phyloP scores from a whole-genome alignment of 2,888 invertebrate genomes.

The Scrobipalpa atriplicella region DNA sequence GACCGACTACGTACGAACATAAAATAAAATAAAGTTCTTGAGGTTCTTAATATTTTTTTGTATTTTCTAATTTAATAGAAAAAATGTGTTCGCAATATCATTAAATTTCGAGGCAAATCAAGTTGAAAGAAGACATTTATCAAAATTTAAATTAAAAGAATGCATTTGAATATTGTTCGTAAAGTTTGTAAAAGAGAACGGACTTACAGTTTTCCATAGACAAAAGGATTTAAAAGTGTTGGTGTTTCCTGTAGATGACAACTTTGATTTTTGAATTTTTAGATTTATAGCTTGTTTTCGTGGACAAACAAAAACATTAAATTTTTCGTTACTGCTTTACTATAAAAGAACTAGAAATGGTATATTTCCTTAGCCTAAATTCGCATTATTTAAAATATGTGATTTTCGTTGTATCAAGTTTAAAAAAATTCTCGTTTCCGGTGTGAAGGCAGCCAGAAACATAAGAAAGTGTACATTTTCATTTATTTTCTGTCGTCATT shows the following conservation, averaged over 20 bases:
- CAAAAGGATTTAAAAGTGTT: slow-evolving; percentile 44
- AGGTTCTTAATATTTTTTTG: too few relatives aligned
- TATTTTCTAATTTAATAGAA: too few relatives aligned
- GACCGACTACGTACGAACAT: slow-evolving; percentile 59
- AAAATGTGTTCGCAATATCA: too few relatives aligned
- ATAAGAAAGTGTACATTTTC: slow-evolving; percentile 79
- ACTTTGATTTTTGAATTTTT: slow-evolving; percentile 35
- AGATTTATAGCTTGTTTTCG: slow-evolving; percentile 43
- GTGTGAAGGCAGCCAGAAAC: slow-evolving; percentile 79
- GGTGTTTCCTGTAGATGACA: slow-evolving; percentile 49
- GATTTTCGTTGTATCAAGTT: slow-evolving; percentile 58
- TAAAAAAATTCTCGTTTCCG: slow-evolving; percentile 74
- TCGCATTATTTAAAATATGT: slow-evolving; percentile 52
- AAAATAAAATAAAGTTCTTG: slow-evolving; percentile 70
- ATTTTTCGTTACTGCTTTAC: slow-evolving; percentile 46
- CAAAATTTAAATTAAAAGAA: too few relatives aligned
- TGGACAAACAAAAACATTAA: slow-evolving; percentile 44
- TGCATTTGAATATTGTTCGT: too few relatives aligned
- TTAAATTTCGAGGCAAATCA: too few relatives aligned
- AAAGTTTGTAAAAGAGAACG: slow-evolving; percentile 26
- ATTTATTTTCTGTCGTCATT: slow-evolving; percentile 81
- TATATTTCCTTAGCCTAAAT: slow-evolving; percentile 58
- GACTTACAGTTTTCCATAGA: slow-evolving; percentile 40
- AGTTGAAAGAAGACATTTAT: too few relatives aligned
- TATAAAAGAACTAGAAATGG: slow-evolving; percentile 59